Evolutionary conservation across 1,140 invertebrate genomes (phyloP).

Genomic region (Ladona fulva): DNA sequence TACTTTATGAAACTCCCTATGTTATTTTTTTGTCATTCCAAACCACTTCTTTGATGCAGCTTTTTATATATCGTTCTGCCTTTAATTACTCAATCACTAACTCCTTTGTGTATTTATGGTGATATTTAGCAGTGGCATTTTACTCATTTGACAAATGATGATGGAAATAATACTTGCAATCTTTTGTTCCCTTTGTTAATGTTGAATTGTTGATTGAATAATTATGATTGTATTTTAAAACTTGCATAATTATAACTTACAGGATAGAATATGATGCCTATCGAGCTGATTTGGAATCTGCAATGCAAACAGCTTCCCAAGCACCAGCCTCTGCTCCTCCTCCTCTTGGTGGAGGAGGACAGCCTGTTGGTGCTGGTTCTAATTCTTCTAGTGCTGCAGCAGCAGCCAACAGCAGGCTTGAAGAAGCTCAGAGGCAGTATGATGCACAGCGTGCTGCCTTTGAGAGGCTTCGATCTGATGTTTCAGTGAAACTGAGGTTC

Average conservation of each 20-base stretch:
- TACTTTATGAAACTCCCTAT: too few species aligned
- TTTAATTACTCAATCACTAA: too few species aligned
- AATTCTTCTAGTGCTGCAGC: conserved; percentile 30
- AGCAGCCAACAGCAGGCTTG: conserved; percentile 51
- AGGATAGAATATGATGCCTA: conserved; percentile 97
- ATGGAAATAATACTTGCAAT: too few species aligned
- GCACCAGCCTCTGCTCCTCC: conserved; percentile 15
- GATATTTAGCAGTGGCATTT: too few species aligned
- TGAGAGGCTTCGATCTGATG: conserved; percentile 83
- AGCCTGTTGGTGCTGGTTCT: not conserved
- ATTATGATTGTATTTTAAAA: conserved; percentile 16
- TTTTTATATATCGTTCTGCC: too few species aligned
- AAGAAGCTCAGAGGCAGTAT: conserved; percentile 74
- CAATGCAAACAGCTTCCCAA: conserved; percentile 42
- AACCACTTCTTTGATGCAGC: too few species aligned
- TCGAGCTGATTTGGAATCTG: conserved; percentile 77
- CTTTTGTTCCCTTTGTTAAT: too few species aligned
- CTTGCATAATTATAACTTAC: conserved; percentile 23
- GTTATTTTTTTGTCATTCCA: too few species aligned
- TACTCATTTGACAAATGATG: too few species aligned
- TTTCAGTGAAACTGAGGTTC: conserved; percentile 91
- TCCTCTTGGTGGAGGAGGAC: not conserved
- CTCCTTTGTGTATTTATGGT: too few species aligned
- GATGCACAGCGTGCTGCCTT: conserved; percentile 79
- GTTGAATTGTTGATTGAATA: too few species aligned